A percentile compares a stretch with the other conserved stretches of the same genome.
phyloP scores from a whole-genome alignment of 2,113 vertebrate genomes.

The Vidua macroura region DNA sequence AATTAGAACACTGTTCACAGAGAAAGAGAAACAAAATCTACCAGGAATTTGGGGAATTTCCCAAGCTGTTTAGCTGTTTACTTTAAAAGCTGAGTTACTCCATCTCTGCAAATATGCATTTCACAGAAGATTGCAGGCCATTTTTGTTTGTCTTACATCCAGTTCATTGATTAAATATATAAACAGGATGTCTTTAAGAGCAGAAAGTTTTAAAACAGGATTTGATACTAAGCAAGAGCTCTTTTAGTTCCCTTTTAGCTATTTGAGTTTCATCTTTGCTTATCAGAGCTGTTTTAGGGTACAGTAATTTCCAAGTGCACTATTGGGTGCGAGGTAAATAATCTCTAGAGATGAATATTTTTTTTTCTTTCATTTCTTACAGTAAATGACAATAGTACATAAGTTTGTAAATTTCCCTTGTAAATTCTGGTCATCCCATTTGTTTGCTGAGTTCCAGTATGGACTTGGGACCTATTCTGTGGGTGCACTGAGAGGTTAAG shows the following conservation, averaged over 20 bases:
- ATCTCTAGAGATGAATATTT: conserved; percentile 67
- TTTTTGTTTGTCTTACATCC: conserved; percentile 23
- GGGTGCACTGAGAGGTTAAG: neutral
- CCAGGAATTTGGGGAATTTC: conserved; percentile 16
- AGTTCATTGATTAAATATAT: conserved; percentile 62
- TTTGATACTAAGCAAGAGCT: conserved; percentile 71
- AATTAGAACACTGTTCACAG: neutral
- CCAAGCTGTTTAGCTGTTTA: neutral
- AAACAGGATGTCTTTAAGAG: conserved; percentile 75
- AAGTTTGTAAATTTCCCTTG: conserved; percentile 64
- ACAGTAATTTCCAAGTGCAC: conserved; percentile 66
- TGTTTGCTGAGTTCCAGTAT: conserved; percentile 33
- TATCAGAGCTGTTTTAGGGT: conserved; percentile 57
- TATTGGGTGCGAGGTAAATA: conserved; percentile 16
- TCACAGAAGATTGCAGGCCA: neutral
- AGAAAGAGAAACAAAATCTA: conserved; percentile 22
- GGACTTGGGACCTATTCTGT: neutral
- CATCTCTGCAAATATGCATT: neutral
- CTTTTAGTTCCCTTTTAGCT: conserved; percentile 75
- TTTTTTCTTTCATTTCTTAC: conserved; percentile 65
- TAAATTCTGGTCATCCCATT: conserved; percentile 41
- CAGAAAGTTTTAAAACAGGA: conserved; percentile 74
- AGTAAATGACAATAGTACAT: conserved; percentile 53
- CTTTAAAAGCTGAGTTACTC: neutral
- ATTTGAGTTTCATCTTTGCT: conserved; percentile 70